Base-by-base conservation (phyloP, 2,797 vertebrate species). In the Lagorchestes hirsutus region DNA sequence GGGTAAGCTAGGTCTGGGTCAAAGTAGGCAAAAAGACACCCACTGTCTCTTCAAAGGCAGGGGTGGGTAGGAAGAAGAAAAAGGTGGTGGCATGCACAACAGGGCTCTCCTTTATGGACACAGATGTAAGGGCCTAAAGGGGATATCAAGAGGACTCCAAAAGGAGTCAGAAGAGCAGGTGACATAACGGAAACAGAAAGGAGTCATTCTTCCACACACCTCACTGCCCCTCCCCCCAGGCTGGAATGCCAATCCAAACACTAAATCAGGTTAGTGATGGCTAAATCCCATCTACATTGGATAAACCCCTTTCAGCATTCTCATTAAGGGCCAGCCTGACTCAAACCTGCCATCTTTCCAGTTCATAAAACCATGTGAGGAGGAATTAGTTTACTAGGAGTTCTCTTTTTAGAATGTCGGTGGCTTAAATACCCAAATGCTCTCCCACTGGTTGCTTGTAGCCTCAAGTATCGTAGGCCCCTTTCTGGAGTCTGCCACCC, bases 181-280 rank as follows among this genome's bases (percentile, higher is more conserved):
- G 96, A 92, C 92, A 3, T 95, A 98, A 97, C 87, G 96, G 97
- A 97, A 97, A 96, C 91, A 94, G 96, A 92, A 97, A 94, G 82
- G 90, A 92, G 59, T 55, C 8, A 92, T n/a, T 16, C 90, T n/a
- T 54, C 34, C 59, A 28, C 46, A 31, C 22, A 40, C 82, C 62
- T 90, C 74, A 87, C 40, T 40, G 14, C 74, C 16, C 29, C 67
- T 2, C 67, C 97, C 94, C 90, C 91, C 91, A 91, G 92, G 94
- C 90, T 97, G 97, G 98, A 98, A 98, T 97, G 98, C 96, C 97
- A 95, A 96, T 96, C 97, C 95, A 97, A 95, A 96, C n/a, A 93
- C 94, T 97, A 52, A 55, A 94, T 90, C 56, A 87, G 96, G 67
- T 91, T 91, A 50, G 28, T 34, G 57, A 95, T 90, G 54, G 91